Base-by-base conservation (phyloP, 1,140 invertebrate genomes). In the Maconellicoccus hirsutus region DNA sequence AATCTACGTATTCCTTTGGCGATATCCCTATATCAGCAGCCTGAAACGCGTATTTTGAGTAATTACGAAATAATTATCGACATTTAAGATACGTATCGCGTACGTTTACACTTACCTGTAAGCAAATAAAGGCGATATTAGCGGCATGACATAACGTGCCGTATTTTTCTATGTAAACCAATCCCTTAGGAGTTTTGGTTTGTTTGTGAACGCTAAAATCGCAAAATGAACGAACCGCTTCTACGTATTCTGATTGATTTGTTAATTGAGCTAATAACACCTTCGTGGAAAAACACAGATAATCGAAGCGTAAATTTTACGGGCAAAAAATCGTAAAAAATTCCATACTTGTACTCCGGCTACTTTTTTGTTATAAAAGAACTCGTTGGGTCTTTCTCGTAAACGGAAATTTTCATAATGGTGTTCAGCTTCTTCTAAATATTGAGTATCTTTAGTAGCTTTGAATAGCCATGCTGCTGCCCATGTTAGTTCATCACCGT, bases 401-500 rank as follows among this genome's bases (percentile, higher is more conserved):
- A 85, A 76, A 29, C 79, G 77, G 72, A 83, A 86, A 71, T 82
- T 79, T 52, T 79, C 77, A 73, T 83, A 85, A 74, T 81, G 80
- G 59, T 79, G 75, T 29, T 82, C 79, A 1, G 85, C 85, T 27
- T 84, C 82, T 8, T 80, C 78, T 63, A 85, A 76, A 74, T 86
- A 87, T 19, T 75, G 76, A 0, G 76, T 71, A 6, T 85, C 80
- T 12, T 81, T 81, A 0, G 85, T 86, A 4, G 85, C 85, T 71
- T 82, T 81, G 78, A 81, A 86, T 6, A 87, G 76, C 86, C 86
- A 87, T 1, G 80, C 78, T 0, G 84, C 85, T 0, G 85, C 83
- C 85, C 85, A 87, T 0, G 82, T 81, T 69, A 87, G 76, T 73
- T 87, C 86, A 75, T 87, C 86, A 0, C 82, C 83, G 74, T 84